Evolutionary conservation across 2,888 invertebrate species (phyloP), one percentile per base, ranked within the genome.

Genomic region (Synergus japonicus): DNA sequence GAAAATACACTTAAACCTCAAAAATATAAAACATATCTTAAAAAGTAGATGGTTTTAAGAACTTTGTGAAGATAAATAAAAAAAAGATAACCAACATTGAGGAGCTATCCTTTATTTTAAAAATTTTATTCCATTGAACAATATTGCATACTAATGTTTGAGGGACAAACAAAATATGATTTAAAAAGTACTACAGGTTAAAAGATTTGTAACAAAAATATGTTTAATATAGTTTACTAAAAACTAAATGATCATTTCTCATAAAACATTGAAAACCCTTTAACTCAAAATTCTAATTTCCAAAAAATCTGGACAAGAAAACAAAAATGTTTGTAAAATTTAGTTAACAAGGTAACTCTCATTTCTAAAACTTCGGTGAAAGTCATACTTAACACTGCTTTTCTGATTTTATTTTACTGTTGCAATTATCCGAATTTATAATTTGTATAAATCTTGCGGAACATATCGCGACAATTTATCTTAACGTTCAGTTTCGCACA

Each of bases 401-500:
- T 13, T 43, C 13, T n/a, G 10, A 37, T 66, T 76, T 15, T 10
- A 76, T 4, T 43, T 60, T 54, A 22, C n/a, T 73, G 22, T 37
- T 12, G 64, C 12, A 60, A 60, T 85, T 84, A 87, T 65, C 83
- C 87, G 78, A 92, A 93, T 82, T 94, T 93, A 86, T 97, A 97
- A 87, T 95, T 94, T 3, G 94, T 92, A 88, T 97, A 97, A 66
- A 98, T 95, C 12, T 96, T 95, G 44, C 96, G 94, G 92, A 98
- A 98, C 93, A 97, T 95, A n/a, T 94, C 94, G 46, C 96, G 94
- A 89, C 98, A 98, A 87, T 96, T 95, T 87, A 99, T 94, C 87
- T 95, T 94, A 0, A 97, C 95, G 88, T 95, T 95, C 77, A 99
- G 94, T 89, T 98, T 98, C 0, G 98, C 95, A 90, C 98, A 98